Evolutionary conservation across 2,113 vertebrate species (phyloP).

Genomic region (Tragulus kanchil): DNA sequence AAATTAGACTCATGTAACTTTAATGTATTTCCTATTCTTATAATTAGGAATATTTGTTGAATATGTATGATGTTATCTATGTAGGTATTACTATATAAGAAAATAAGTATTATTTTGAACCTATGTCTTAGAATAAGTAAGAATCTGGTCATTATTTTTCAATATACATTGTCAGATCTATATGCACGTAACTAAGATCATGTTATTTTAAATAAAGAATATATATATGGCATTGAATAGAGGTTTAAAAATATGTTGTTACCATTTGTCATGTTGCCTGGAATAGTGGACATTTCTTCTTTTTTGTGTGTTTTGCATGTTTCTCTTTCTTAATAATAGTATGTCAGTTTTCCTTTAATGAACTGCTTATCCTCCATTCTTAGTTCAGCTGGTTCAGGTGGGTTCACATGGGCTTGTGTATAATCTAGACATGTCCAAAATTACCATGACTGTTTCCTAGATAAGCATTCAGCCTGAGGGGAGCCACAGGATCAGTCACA

Average conservation of each 20-base stretch:
- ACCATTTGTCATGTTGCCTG: neutral
- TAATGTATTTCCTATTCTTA: neutral
- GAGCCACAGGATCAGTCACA: neutral
- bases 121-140: neutral
- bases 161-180: neutral
- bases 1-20: neutral
- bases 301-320: neutral
- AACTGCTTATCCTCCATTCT: neutral
- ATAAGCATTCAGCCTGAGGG: neutral
- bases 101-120: conserved; percentile 34
- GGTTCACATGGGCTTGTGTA: neutral
- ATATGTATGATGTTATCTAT: neutral
- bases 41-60: conserved; percentile 7
- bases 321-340: neutral
- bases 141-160: neutral
- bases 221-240: neutral
- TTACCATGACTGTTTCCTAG: neutral
- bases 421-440: neutral
- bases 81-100: neutral
- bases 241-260: neutral
- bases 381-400: neutral
- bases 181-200: neutral
- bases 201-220: conserved; percentile 19
- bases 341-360: neutral
- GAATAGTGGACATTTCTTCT: neutral